These are phyloP conservation scores for Acrocephalus arundinaceus DNA, from an alignment of 2,113 vertebrate genomes.

Conservation along the genomic window DNA sequence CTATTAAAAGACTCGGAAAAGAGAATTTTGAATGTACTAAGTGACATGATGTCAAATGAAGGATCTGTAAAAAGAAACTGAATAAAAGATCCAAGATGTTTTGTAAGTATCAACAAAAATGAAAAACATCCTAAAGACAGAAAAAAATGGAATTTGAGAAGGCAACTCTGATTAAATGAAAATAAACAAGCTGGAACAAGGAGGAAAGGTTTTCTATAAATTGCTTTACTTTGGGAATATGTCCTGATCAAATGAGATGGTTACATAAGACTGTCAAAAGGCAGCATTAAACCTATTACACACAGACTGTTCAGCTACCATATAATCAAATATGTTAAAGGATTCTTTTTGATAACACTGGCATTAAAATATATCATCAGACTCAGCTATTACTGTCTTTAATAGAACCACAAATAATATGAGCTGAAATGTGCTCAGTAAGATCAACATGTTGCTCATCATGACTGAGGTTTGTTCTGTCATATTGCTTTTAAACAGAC, in stretches of 20 bases:
- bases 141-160: not conserved
- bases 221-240: constrained; percentile 24
- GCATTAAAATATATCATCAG: constrained; percentile 25
- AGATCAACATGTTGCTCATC: not conserved
- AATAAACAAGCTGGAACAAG: constrained; percentile 25
- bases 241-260: constrained; percentile 29
- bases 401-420: not conserved
- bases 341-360: constrained; percentile 15
- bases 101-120: constrained; percentile 17
- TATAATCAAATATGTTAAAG: constrained; percentile 48
- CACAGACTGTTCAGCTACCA: constrained; percentile 8
- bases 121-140: not conserved
- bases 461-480: not conserved
- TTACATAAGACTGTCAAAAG: constrained; percentile 44
- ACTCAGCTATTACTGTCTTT: not conserved
- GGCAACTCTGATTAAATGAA: constrained; percentile 25
- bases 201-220: constrained; percentile 7
- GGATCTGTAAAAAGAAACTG: not conserved
- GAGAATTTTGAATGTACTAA: not conserved
- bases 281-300: constrained; percentile 4
- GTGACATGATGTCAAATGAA: not conserved
- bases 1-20: not conserved
- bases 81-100: not conserved
- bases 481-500: not conserved
- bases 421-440: not conserved